Conservation (phyloP, 2,113 vertebrate species). For the Ochotona curzoniae region DNA sequence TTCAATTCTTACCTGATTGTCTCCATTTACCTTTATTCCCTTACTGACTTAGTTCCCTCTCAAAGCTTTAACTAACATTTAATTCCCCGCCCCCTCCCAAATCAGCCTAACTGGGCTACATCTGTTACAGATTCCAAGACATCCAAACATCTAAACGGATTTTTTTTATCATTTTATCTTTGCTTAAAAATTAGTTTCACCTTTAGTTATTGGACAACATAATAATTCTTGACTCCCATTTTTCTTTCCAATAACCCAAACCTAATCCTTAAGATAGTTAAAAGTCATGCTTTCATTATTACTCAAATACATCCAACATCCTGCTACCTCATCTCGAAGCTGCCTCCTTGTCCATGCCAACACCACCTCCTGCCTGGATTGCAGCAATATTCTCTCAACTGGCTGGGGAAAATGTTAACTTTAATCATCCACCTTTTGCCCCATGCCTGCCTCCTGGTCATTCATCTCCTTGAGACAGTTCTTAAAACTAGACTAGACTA, state of each 20-base stretch:
- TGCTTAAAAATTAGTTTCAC: background rate
- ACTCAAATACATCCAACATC: background rate
- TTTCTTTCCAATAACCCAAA: background rate
- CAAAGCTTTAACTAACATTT: background rate
- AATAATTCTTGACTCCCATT: background rate
- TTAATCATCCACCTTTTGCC: background rate
- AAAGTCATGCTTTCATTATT: background rate
- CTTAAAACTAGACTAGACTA: background rate
- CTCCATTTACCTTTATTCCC: background rate
- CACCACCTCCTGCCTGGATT: background rate
- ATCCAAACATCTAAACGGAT: conserved; percentile 4
- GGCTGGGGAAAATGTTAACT: background rate
- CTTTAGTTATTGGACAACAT: background rate
- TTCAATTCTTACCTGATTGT: background rate
- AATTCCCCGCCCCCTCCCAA: background rate
- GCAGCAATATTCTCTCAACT: background rate
- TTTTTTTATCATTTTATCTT: conserved; percentile 14
- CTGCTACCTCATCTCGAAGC: background rate
- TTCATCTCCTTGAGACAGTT: background rate
- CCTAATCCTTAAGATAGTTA: conserved; percentile 26
- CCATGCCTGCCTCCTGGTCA: background rate
- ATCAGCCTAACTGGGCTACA: background rate
- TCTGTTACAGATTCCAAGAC: background rate
- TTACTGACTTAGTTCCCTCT: background rate
- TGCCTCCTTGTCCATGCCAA: background rate